Percentiles rank a stretch among this genome's conserved stretches.
Evolutionary conservation across 2,888 invertebrate species (phyloP).

Genomic region (Macaria liturata): DNA sequence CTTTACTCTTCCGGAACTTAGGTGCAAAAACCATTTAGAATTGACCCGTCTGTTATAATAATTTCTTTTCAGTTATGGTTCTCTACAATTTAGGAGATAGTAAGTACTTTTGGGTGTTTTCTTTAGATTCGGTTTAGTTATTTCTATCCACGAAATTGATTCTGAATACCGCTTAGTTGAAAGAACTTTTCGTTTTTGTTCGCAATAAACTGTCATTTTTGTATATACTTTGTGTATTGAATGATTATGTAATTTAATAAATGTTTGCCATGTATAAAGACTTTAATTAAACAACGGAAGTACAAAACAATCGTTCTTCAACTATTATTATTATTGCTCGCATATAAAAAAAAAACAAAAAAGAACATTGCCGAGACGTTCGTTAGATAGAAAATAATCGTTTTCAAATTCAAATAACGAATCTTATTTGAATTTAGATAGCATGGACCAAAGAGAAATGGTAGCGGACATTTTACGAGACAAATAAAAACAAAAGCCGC

Average conservation of each 20-base stretch:
- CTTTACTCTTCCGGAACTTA: constrained; percentile 34
- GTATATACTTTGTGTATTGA: too few relatives aligned
- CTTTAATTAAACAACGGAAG: too few relatives aligned
- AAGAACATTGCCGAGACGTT: too few relatives aligned
- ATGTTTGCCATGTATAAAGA: too few relatives aligned
- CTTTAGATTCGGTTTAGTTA: constrained; percentile 44
- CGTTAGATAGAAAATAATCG: background rate
- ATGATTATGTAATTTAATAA: too few relatives aligned
- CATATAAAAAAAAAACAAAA: too few relatives aligned
- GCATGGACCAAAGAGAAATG: constrained; percentile 4
- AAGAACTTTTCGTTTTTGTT: background rate
- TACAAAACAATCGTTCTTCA: too few relatives aligned
- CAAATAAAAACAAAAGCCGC: constrained; percentile 24
- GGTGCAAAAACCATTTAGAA: constrained; percentile 5
- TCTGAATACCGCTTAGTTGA: constrained; percentile 41
- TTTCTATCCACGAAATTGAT: constrained; percentile 49
- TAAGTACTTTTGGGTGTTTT: constrained; percentile 8
- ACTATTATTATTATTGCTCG: too few relatives aligned
- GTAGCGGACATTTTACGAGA: constrained; percentile 5
- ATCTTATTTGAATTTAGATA: background rate
- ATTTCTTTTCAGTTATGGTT: constrained; percentile 6
- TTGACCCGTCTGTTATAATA: constrained; percentile 10
- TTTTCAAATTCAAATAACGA: constrained; percentile 5
- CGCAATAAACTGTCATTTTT: too few relatives aligned
- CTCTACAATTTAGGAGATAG: constrained; percentile 4